Conservation (phyloP, 2,888 invertebrate genomes). For the Meghimatium bilineatum region DNA sequence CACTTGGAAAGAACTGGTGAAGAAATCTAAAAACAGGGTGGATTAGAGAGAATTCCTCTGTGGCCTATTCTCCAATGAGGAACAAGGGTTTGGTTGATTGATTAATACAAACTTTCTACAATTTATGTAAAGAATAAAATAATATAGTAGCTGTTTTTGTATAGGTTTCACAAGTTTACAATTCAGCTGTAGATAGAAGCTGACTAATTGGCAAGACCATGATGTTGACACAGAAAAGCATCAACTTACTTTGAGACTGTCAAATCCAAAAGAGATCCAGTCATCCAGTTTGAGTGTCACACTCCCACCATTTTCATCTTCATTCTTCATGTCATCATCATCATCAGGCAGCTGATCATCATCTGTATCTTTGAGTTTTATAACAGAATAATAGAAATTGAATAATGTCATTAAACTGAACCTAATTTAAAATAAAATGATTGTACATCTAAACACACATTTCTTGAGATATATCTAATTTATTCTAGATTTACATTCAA, state of each 20-base stretch:
- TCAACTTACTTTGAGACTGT: constrained; percentile 20
- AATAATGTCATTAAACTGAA: neutral
- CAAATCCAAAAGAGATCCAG: constrained; percentile 40
- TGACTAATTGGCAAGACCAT: neutral
- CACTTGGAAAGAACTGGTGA: too few species aligned
- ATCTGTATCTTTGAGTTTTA: constrained; percentile 11
- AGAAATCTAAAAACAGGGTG: too few species aligned
- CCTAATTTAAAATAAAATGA: neutral
- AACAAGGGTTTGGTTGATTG: too few species aligned
- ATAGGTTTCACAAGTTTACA: neutral
- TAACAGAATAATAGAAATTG: neutral
- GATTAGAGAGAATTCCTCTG: too few species aligned
- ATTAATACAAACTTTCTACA: too few species aligned
- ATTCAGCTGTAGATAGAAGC: neutral
- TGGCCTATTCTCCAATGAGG: too few species aligned
- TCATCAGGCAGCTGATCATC: constrained; percentile 10
- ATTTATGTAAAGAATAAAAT: too few species aligned
- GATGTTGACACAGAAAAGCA: neutral
- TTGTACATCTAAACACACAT: neutral
- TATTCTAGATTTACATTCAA: neutral
- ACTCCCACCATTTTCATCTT: constrained; percentile 1
- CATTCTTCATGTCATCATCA: neutral
- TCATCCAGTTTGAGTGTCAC: constrained; percentile 40
- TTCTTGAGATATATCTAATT: neutral
- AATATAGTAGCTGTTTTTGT: too few species aligned